These are phyloP conservation scores for Toxotes chatareus DNA, from an alignment of 2,113 vertebrate genomes.

Conservation along the genomic window DNA sequence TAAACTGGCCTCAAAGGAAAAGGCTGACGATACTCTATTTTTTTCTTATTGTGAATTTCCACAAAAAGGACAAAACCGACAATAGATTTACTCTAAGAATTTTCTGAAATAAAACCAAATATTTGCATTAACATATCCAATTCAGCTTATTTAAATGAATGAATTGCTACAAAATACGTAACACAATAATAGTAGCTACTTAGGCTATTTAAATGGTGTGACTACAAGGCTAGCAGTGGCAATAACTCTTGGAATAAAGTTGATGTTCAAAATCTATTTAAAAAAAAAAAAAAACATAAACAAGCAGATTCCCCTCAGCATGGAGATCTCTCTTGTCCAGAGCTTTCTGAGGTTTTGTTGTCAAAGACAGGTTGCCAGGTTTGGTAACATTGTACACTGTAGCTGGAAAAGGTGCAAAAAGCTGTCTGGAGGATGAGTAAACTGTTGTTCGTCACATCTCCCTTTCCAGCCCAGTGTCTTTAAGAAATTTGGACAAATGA, in stretches of 20 bases:
- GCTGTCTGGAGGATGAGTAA: too few species aligned
- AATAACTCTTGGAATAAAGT: background rate
- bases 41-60: constrained; percentile 7
- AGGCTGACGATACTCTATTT: constrained; percentile 1
- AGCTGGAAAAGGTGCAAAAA: background rate
- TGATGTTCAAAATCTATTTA: background rate
- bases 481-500: background rate
- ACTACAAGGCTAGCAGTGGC: too few species aligned
- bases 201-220: background rate
- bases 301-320: background rate
- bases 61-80: background rate
- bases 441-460: background rate
- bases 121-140: background rate
- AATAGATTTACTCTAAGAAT: background rate
- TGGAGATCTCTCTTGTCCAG: background rate
- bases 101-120: background rate
- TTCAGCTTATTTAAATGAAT: background rate
- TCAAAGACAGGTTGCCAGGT: background rate
- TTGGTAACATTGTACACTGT: background rate
- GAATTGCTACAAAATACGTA: background rate
- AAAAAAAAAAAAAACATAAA: background rate
- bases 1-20: background rate
- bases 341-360: background rate
- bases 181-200: background rate
- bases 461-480: background rate